Conservation (phyloP, 2,888 invertebrate species). For the Heteropelma amictum region DNA sequence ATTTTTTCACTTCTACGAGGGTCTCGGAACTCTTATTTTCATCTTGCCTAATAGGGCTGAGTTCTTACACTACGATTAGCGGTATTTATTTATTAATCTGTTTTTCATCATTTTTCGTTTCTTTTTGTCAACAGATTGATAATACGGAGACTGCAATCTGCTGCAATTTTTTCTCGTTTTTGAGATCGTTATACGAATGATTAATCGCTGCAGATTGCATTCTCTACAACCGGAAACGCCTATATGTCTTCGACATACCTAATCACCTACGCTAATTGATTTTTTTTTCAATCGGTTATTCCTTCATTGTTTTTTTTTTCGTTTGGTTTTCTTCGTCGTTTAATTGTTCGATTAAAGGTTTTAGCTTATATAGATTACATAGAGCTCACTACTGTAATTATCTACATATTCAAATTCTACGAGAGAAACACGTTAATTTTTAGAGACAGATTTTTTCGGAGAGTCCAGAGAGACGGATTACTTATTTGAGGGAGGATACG, state of each 20-base stretch:
- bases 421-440: conserved; percentile 72
- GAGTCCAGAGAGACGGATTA: conserved; percentile 36
- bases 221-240: conserved; percentile 61
- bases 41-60: conserved; percentile 71
- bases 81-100: too few species aligned
- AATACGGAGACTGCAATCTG: conserved; percentile 36
- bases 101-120: conserved; percentile 50
- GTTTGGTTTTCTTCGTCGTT: conserved; percentile 28
- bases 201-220: conserved; percentile 33
- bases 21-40: conserved; percentile 67
- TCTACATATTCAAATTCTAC: conserved; percentile 73
- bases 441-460: conserved; percentile 58
- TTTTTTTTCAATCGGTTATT: conserved; percentile 23
- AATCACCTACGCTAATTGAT: conserved; percentile 71
- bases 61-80: conserved; percentile 74
- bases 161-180: conserved; percentile 3
- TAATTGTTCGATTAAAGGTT: conserved; percentile 69
- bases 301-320: conserved; percentile 3
- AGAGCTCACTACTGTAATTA: conserved; percentile 72
- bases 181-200: neutral
- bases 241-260: conserved; percentile 69
- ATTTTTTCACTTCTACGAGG: conserved; percentile 70
- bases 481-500: neutral
- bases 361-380: conserved; percentile 73
- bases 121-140: conserved; percentile 44